Evolutionary conservation across 1,140 invertebrate genomes (phyloP).

Genomic region (Euschistus heros): DNA sequence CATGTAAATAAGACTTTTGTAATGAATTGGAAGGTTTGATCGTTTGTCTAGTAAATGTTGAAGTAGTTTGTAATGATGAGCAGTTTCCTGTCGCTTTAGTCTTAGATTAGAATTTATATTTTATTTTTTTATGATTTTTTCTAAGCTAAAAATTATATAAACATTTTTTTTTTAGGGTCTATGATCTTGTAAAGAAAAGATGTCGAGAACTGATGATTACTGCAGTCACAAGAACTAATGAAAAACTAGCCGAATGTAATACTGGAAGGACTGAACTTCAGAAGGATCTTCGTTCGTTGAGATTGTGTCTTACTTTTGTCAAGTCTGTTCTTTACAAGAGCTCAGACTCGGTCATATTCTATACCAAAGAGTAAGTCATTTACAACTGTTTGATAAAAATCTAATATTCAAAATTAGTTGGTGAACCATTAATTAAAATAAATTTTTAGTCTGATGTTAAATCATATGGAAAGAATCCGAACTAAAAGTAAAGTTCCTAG

Average conservation of each 20-base stretch:
- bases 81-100: too few relatives aligned
- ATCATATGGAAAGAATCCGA: slow-evolving; percentile 3
- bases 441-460: slow-evolving; percentile 7
- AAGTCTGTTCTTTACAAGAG: slow-evolving; percentile 59
- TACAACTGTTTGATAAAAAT: background rate
- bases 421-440: background rate
- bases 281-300: slow-evolving; percentile 65
- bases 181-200: background rate
- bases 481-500: slow-evolving; percentile 2
- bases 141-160: background rate
- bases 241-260: slow-evolving; percentile 1
- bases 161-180: slow-evolving; percentile 2
- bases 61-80: too few relatives aligned
- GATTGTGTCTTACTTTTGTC: slow-evolving; percentile 78
- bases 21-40: too few relatives aligned
- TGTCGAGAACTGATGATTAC: background rate
- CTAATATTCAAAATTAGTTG: slow-evolving; percentile 1
- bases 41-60: too few relatives aligned
- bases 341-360: slow-evolving; percentile 70
- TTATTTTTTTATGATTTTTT: background rate
- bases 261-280: slow-evolving; percentile 38
- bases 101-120: background rate
- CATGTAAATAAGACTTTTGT: too few relatives aligned
- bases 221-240: slow-evolving; percentile 8
- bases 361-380: slow-evolving; percentile 61